Conservation (phyloP, 2,113 vertebrate species). For the Nycticryphes semicollaris region DNA sequence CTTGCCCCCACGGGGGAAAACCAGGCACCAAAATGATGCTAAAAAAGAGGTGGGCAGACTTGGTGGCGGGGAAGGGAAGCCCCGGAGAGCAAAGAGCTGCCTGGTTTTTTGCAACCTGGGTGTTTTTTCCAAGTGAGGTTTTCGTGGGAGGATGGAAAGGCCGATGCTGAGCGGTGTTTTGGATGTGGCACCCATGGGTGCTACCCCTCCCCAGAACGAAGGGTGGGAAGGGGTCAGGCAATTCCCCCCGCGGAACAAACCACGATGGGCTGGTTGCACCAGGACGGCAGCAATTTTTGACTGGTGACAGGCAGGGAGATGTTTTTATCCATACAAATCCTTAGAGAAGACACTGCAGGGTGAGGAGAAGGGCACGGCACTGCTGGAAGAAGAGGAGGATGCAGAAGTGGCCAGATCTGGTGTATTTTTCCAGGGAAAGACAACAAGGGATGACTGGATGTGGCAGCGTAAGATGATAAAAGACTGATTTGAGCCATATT, state of each 20-base stretch:
- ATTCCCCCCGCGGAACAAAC: not conserved
- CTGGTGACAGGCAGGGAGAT: not conserved
- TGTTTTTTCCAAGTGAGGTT: not conserved
- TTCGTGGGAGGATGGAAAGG: not conserved
- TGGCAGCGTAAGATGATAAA: not conserved
- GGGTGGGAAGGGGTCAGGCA: not conserved
- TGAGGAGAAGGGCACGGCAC: not conserved
- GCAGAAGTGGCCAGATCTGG: not conserved
- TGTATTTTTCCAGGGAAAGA: not conserved
- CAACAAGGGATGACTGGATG: not conserved
- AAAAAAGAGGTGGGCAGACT: not conserved
- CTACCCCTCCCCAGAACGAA: rapidly evolving
- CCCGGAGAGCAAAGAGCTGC: not conserved
- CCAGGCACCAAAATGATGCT: not conserved
- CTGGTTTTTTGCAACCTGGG: not conserved
- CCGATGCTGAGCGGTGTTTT: not conserved
- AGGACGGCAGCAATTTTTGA: rapidly evolving
- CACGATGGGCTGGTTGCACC: not conserved
- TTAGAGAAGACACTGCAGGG: not conserved
- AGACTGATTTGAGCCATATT: not conserved
- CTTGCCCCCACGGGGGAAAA: not conserved
- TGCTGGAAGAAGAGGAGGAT: not conserved
- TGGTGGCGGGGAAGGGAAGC: not conserved
- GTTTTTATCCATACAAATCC: not conserved
- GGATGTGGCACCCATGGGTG: not conserved